Evolutionary conservation across 2,797 vertebrate species (phyloP), one percentile per base, ranked within the genome.

Genomic region (Bryconaethiops microstoma): DNA sequence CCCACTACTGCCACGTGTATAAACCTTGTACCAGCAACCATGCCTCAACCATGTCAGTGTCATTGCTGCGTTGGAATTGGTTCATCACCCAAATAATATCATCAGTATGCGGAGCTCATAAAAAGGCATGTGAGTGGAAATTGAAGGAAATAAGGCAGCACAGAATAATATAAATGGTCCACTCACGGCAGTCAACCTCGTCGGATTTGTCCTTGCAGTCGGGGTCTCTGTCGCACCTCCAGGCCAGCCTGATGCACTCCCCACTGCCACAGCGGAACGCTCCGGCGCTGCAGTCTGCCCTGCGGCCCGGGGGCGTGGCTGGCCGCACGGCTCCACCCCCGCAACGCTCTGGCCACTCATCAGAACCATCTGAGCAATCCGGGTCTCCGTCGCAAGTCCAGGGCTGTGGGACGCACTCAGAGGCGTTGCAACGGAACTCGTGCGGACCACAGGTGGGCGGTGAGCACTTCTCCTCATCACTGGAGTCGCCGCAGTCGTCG

Each of bases 141-240:
- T 3, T 29, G 29, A 29, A 29, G 29, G 10, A 0, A 45, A 45
- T 45, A 10, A 45, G 42, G 10, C 42, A 45, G 17, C 16, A 45
- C 39, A 57, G 7, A 10, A 13, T 16, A 55, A 12, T n/a, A 1
- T 29, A 50, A 50, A 40, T 12, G 25, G 71, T 12, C 35, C 35
- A 96, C 96, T 96, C 88, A 99, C 98, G 95, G 87, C 98, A 99
- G 82, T 96, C 94, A 8, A 90, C 93, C 92, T 99, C 98, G 2
- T 99, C 98, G 0, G 97, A 98, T 84, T 96, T 96, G 94, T 99
- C 98, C 91, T 99, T 97, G 94, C 98, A 99, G 95, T 99, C 98
- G 0, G 95, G 94, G 13, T 97, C 96, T 0, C 97, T 97, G 0
- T 99, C 98, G 0, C 98, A 99, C 85, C 96, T 97, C 98, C 98